Evolutionary conservation across 2,888 invertebrate genomes (phyloP), one percentile per base, ranked within the genome.

Genomic region (Drosophila birchii): DNA sequence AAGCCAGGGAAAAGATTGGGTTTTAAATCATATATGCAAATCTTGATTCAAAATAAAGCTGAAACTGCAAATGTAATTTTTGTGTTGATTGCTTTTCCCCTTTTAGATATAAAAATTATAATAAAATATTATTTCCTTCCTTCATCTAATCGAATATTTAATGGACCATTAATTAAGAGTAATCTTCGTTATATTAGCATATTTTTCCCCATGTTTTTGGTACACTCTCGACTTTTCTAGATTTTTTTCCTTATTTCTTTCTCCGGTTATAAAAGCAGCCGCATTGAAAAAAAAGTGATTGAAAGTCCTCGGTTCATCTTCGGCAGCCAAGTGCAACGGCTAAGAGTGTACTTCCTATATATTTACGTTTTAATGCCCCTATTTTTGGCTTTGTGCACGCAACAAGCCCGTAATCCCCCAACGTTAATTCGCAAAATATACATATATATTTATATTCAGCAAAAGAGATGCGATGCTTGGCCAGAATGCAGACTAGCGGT

Each of bases 241-340:
- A 69, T 18, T 7, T 32, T 32, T 32, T 54, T 57, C 56, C 12
- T 23, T 51, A 32, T 11, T 57, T 56, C 9, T n/a, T 14, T 23
- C 5, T 11, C 20, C 11, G n/a, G 12, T 81, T 74, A 68, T 57
- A 36, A 64, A 80, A 76, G 29, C 47, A 44, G 45, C 44, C 55
- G 43, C 66, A 70, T 63, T 23, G 38, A 47, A 11, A n/a, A 23
- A 38, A 56, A 76, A 60, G 38, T 69, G 45, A 62, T 60, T 57
- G 54, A 75, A 62, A 79, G 54, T 75, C 75, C 80, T 71, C 83
- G 64, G 71, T 74, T 68, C 57, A 57, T 61, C 68, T 71, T 36
- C 61, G 39, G 75, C 86, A 83, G 63, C 76, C 76, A 75, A 86
- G 74, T 84, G 81, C 76, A 69, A 86, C 86, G 83, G 69, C 36